phyloP scores from a whole-genome alignment of 2,113 vertebrate genomes.

The Bubo bubo region DNA sequence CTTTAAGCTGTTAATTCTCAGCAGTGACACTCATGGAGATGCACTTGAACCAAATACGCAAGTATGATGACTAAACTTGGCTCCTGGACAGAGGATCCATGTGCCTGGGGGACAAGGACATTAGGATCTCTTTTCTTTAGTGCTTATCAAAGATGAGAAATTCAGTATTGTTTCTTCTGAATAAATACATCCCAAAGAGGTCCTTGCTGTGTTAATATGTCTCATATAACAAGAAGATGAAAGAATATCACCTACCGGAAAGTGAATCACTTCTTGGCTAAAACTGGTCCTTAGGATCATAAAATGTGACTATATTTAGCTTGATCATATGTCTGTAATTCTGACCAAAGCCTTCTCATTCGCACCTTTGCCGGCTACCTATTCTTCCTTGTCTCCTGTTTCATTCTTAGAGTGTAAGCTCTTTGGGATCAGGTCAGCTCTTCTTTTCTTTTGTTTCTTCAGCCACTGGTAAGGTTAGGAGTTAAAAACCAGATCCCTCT shows the following conservation, averaged over 20 bases:
- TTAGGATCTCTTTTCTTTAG: not conserved
- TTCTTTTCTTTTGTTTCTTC: not conserved
- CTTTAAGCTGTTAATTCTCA: slow-evolving; percentile 56
- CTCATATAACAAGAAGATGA: not conserved
- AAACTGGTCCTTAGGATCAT: not conserved
- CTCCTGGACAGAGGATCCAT: not conserved
- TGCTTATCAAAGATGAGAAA: not conserved
- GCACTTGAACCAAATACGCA: not conserved
- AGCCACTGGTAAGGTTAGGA: not conserved
- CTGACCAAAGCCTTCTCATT: not conserved
- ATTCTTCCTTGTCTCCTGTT: not conserved
- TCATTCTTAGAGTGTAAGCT: not conserved
- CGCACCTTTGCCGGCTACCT: not conserved
- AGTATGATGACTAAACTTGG: not conserved
- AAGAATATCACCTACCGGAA: not conserved
- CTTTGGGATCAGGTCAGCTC: not conserved
- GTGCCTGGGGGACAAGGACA: not conserved
- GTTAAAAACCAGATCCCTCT: not conserved
- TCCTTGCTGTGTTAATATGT: not conserved
- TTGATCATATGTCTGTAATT: not conserved
- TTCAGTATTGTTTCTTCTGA: not conserved
- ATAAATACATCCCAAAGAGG: not conserved
- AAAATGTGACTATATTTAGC: not conserved
- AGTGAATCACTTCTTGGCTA: not conserved
- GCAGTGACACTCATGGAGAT: not conserved